Conservation (phyloP, 2,888 invertebrate genomes). For the Pyrgus malvae region DNA sequence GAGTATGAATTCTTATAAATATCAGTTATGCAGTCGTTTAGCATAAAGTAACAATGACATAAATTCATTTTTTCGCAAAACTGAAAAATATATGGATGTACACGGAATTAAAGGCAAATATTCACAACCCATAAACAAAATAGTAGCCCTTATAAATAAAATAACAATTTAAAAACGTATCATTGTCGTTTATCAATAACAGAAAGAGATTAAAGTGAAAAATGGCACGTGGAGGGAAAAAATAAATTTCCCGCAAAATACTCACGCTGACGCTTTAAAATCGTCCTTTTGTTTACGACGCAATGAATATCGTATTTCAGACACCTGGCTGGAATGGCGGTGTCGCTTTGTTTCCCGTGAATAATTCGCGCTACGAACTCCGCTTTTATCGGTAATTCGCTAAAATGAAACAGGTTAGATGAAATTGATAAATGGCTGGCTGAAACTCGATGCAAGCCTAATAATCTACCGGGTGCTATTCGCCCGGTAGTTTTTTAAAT, state of each 20-base stretch:
- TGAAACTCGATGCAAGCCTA: slow-evolving; percentile 26
- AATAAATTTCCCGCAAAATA: slow-evolving; percentile 38
- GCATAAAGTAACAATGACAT: too few species aligned
- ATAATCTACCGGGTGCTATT: slow-evolving; percentile 7
- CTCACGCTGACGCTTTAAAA: slow-evolving; percentile 54
- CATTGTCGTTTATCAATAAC: slow-evolving; percentile 36
- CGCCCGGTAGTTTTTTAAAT: slow-evolving; percentile 9
- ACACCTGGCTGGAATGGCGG: slow-evolving; percentile 62
- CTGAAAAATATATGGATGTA: too few species aligned
- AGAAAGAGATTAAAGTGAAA: slow-evolving; percentile 44
- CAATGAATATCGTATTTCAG: slow-evolving; percentile 70
- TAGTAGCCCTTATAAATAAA: slow-evolving; percentile 33
- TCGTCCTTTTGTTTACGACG: slow-evolving; percentile 67
- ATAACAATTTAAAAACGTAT: slow-evolving; percentile 29
- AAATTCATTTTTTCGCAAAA: too few species aligned
- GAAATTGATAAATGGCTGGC: slow-evolving; percentile 57
- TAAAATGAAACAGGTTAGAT: slow-evolving; percentile 57
- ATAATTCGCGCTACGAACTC: slow-evolving; percentile 52
- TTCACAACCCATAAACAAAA: slow-evolving; percentile 2
- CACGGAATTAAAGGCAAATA: not conserved
- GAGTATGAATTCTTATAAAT: too few species aligned
- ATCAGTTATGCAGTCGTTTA: too few species aligned
- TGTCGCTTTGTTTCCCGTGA: slow-evolving; percentile 62
- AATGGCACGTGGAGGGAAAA: slow-evolving; percentile 42
- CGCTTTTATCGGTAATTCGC: slow-evolving; percentile 59